Evolutionary conservation across 2,113 vertebrate genomes (phyloP), one percentile per base, ranked within the genome.

Genomic region (Alligator sinensis): DNA sequence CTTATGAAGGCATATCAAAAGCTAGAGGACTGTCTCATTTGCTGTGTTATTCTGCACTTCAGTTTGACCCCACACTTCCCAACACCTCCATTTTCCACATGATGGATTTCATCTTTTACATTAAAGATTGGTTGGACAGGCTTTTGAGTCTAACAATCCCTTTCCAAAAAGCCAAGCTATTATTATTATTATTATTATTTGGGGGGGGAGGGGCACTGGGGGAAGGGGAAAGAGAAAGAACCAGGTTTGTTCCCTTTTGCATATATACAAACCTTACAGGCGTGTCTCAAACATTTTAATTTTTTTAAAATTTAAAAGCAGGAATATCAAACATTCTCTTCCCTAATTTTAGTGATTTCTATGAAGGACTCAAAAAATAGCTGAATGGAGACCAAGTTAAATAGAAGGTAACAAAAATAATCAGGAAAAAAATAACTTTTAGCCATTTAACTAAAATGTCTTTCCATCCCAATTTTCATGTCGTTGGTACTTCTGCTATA

Each of bases 281-380:
- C 9, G 30, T 30, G 17, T 19, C 34, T 70, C 68, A 70, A 70
- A 70, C 30, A 11, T 70, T 70, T 70, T 34, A 34, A 34, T 70
- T 30, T 11, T 70, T 18, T 18, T 34, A 34, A 17, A 34, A 19
- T 30, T 30, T 4, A 61, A 34, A 34, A 38, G 58, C 21, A 38
- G 58, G 30, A 79, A 38, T 5, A 38, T 79, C 21, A 61, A 60
- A 60, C 14, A n/a, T 38, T 85, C 12, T 1, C 1, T 64, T 85
- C 87, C 66, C 19, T 87, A 77, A 70, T 90, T 87, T 85, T 70
- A 77, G 3, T 47, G 25, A n/a, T 25, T 61, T 90, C 58, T 80
- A 63, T 30, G 6, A 25, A 84, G 47, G 14, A 84, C 60, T 55
- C 1, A 22, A 77, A 89, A 77, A 80, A 54, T 62, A 89, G 62